A percentile compares a stretch with the other conserved stretches of the same genome.
phyloP scores from a whole-genome alignment of 2,888 invertebrate species.

The Halictus ligatus region DNA sequence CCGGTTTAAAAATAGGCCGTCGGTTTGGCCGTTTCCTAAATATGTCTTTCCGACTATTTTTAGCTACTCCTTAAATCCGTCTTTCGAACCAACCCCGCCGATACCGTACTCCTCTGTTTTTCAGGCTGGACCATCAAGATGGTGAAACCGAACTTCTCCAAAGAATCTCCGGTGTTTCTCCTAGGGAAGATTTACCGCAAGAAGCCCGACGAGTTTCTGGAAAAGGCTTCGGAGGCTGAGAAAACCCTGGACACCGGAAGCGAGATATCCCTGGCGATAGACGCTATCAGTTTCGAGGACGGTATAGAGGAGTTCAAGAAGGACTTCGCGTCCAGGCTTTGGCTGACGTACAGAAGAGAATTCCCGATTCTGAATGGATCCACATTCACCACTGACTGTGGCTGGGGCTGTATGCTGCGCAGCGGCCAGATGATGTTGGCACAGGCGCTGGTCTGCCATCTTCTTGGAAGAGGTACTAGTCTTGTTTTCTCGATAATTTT shows the following conservation, averaged over 20 bases:
- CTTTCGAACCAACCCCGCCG: background rate
- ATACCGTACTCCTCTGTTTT: conserved; percentile 52
- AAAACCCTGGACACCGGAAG: conserved; percentile 78
- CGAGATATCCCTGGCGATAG: conserved; percentile 78
- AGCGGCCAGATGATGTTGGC: conserved; percentile 97
- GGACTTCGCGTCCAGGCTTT: conserved; percentile 93
- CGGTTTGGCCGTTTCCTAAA: background rate
- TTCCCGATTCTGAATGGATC: conserved; percentile 93
- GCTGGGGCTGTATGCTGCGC: conserved; percentile 96
- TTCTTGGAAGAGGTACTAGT: conserved; percentile 90
- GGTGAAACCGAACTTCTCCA: conserved; percentile 89
- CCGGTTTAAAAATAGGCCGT: background rate
- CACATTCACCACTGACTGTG: conserved; percentile 94
- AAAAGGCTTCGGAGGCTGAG: conserved; percentile 79
- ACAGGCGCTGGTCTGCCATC: conserved; percentile 93
- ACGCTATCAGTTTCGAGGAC: conserved; percentile 79
- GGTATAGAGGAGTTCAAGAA: conserved; percentile 93
- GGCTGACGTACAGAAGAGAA: conserved; percentile 95
- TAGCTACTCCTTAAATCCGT: background rate
- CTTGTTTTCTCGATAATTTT: background rate
- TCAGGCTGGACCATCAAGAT: conserved; percentile 91
- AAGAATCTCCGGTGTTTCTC: conserved; percentile 95
- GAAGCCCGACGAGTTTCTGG: conserved; percentile 84
- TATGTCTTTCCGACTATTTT: background rate
- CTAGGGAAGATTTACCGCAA: conserved; percentile 93